A percentile compares a stretch with the other conserved stretches of the same genome.
Evolutionary conservation across 2,888 invertebrate genomes (phyloP).

Genomic region (Auanema freiburgensis): DNA sequence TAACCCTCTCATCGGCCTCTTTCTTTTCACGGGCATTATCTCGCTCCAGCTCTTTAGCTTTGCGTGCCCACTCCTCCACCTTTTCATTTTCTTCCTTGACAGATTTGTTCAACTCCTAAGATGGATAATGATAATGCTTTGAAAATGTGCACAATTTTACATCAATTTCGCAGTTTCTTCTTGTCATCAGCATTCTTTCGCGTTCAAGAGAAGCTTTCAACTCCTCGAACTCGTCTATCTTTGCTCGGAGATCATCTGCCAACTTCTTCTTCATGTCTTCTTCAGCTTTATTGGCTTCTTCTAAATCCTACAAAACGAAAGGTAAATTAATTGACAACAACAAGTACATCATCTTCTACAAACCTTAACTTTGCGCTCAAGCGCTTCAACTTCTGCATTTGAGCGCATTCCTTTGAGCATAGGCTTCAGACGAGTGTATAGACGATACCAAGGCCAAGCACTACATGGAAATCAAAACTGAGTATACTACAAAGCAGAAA

Average conservation of each 20-base stretch:
- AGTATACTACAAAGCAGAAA: too few species aligned
- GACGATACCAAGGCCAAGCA: constrained; percentile 97
- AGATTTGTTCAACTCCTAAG: constrained; percentile 38
- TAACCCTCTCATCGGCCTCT: constrained; percentile 41
- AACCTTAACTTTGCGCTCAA: constrained; percentile 69
- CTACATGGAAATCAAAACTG: constrained; percentile 14
- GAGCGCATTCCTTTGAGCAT: constrained; percentile 57
- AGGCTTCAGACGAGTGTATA: constrained; percentile 75
- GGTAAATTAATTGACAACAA: not conserved
- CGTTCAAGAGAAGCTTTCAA: constrained; percentile 45
- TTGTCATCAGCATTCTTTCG: constrained; percentile 43
- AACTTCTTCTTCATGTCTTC: constrained; percentile 42
- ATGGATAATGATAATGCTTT: not conserved
- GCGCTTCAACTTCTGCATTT: constrained; percentile 72
- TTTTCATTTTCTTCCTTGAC: constrained; percentile 40
- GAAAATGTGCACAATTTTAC: constrained; percentile 12
- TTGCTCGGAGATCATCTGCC: constrained; percentile 42
- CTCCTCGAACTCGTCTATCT: constrained; percentile 44
- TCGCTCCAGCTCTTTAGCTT: constrained; percentile 37
- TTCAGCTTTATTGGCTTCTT: constrained; percentile 33
- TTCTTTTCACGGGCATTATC: constrained; percentile 37
- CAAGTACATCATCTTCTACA: not conserved
- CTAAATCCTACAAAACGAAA: constrained; percentile 31
- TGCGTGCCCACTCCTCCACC: constrained; percentile 41
- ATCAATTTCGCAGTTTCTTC: constrained; percentile 52